These are phyloP conservation scores for Hirtodrosophila trivittata DNA, from an alignment of 2,888 invertebrate species.

Conservation along the genomic window DNA sequence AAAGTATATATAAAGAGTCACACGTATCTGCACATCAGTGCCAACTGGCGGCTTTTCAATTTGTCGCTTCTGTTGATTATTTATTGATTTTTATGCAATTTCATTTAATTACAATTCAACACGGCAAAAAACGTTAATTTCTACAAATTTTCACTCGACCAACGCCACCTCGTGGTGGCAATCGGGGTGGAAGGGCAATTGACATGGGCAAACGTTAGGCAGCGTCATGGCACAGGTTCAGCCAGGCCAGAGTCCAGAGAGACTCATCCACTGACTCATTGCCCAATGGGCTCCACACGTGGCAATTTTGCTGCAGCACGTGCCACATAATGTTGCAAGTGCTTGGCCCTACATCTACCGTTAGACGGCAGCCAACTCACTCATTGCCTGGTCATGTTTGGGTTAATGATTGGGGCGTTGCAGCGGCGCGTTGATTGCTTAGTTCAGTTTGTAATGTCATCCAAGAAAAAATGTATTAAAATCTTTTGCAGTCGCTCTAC, in stretches of 20 bases:
- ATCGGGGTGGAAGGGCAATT: constrained; percentile 4
- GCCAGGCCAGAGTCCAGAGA: constrained; percentile 1
- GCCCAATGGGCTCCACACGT: constrained; percentile 56
- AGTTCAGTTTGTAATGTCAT: constrained; percentile 55
- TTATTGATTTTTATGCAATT: constrained; percentile 78
- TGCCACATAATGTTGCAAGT: constrained; percentile 66
- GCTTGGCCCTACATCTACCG: constrained; percentile 55
- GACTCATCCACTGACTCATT: constrained; percentile 34
- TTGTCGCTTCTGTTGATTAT: constrained; percentile 20
- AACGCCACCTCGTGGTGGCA: constrained; percentile 44
- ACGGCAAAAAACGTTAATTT: constrained; percentile 71
- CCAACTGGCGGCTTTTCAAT: constrained; percentile 32
- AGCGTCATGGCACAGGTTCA: constrained; percentile 47
- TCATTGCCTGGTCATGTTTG: constrained; percentile 69
- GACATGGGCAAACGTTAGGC: constrained; percentile 24
- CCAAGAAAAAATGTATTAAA: constrained; percentile 4
- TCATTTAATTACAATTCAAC: constrained; percentile 68
- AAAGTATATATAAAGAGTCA: not conserved
- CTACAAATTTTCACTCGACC: constrained; percentile 80
- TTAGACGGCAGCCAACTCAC: constrained; percentile 52
- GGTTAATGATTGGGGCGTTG: constrained; percentile 78
- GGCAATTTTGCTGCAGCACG: constrained; percentile 62
- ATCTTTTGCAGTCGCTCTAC: not conserved
- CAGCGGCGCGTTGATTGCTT: constrained; percentile 68
- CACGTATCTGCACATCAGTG: constrained; percentile 36